These are phyloP conservation scores for Pseudomyrmex pallidus DNA, from an alignment of 1,140 invertebrate species.

Conservation along the genomic window DNA sequence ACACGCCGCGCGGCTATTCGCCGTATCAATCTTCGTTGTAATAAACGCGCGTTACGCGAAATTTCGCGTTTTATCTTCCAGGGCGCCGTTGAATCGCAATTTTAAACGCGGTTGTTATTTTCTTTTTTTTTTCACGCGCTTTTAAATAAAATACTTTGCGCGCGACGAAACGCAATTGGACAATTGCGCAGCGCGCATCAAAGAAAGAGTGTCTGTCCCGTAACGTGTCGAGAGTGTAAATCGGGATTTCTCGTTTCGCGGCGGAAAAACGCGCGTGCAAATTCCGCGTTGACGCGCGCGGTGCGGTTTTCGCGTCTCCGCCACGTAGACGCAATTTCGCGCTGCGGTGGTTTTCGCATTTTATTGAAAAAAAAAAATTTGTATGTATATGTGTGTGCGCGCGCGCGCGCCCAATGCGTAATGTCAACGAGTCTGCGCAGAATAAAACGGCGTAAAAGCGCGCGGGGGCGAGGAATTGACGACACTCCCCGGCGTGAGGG, in stretches of 20 bases:
- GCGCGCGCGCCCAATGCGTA: neutral
- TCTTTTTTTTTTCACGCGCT: too few relatives aligned
- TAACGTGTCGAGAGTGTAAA: neutral
- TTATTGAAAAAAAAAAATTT: neutral
- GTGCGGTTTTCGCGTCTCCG: neutral
- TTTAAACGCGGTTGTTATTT: too few relatives aligned
- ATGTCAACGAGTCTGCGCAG: slow-evolving; percentile 41
- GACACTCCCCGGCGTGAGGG: too few relatives aligned
- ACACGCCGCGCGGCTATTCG: too few relatives aligned
- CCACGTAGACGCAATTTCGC: neutral
- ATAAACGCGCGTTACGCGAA: neutral
- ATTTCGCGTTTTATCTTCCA: neutral
- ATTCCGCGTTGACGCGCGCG: neutral
- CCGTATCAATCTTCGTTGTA: too few relatives aligned
- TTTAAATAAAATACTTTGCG: too few relatives aligned
- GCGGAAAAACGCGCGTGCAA: neutral
- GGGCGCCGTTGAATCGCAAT: too few relatives aligned
- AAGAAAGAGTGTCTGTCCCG: neutral
- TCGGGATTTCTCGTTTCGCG: neutral
- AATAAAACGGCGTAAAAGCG: slow-evolving; percentile 3
- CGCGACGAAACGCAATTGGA: too few relatives aligned
- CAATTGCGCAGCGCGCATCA: too few relatives aligned
- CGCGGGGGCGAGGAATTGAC: too few relatives aligned
- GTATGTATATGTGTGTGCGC: too few relatives aligned
- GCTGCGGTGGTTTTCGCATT: neutral